Conservation (phyloP, 2,113 vertebrate species). For the Shinisaurus crocodilurus region DNA sequence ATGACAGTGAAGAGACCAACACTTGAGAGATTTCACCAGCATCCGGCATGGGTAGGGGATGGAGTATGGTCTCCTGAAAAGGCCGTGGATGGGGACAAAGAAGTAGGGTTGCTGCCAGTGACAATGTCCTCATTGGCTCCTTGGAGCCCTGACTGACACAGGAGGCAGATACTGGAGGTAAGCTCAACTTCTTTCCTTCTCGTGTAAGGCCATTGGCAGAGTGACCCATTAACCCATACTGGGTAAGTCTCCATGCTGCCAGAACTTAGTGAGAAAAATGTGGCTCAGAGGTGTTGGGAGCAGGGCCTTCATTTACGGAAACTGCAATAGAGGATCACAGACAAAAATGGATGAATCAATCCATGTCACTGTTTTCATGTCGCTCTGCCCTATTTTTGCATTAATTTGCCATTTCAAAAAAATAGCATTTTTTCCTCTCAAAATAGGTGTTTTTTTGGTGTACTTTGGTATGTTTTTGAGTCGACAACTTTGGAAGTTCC, state of each 20-base stretch:
- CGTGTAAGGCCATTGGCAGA: neutral
- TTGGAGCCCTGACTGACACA: neutral
- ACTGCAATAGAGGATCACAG: too few species aligned
- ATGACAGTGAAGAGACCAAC: neutral
- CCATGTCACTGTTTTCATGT: neutral
- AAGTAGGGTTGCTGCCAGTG: neutral
- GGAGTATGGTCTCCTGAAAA: neutral
- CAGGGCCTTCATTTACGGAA: neutral
- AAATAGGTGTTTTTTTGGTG: neutral
- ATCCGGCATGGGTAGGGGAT: too few species aligned
- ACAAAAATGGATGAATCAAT: neutral
- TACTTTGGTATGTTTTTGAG: too few species aligned
- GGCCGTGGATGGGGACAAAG: neutral
- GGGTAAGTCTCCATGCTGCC: neutral
- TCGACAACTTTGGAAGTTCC: neutral
- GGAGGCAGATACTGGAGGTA: neutral
- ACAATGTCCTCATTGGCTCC: neutral
- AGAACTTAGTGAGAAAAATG: neutral
- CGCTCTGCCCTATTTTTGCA: fast-evolving
- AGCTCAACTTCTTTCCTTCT: neutral
- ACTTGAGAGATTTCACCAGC: too few species aligned
- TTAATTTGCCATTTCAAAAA: neutral
- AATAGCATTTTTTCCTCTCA: neutral
- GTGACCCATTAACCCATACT: too few species aligned
- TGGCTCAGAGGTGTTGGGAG: neutral